A percentile compares a stretch with the other conserved stretches of the same genome.
These are phyloP conservation scores for Sebastes flavidus DNA, from an alignment of 2,797 vertebrate genomes.

Conservation along the genomic window DNA sequence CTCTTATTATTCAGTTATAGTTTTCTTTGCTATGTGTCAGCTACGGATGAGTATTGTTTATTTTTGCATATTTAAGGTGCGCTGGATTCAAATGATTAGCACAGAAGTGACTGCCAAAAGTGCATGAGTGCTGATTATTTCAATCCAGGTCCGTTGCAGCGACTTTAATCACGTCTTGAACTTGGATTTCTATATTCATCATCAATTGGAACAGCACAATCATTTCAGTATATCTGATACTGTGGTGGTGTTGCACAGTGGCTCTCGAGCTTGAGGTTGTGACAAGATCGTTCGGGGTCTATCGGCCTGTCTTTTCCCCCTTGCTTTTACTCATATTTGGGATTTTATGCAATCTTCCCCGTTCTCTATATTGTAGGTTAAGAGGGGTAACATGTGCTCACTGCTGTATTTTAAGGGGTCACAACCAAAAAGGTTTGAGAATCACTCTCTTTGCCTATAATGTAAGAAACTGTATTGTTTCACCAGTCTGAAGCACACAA, in stretches of 20 bases:
- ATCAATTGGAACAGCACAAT: conserved; percentile 46
- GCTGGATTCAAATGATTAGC: conserved; percentile 57
- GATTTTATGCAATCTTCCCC: neutral
- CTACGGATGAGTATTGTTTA: neutral
- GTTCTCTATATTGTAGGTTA: neutral
- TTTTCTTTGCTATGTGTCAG: neutral
- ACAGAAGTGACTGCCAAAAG: conserved; percentile 65
- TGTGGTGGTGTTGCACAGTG: neutral
- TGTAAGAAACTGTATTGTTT: conserved; percentile 9
- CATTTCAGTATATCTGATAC: conserved; percentile 6
- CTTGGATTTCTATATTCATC: conserved; percentile 25
- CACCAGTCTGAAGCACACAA: conserved; percentile 66
- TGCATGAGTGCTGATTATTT: conserved; percentile 69
- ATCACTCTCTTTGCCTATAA: conserved; percentile 2
- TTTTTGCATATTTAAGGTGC: conserved; percentile 40
- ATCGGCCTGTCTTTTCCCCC: neutral
- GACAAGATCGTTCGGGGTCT: neutral
- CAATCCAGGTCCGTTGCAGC: conserved; percentile 47
- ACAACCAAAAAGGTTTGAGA: conserved; percentile 25
- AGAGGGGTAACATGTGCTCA: neutral
- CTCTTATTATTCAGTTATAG: neutral
- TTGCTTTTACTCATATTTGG: neutral
- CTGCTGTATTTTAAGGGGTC: neutral
- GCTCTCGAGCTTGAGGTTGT: conserved; percentile 26
- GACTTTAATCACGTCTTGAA: conserved; percentile 22